phyloP scores from a whole-genome alignment of 37 sponge, comb jelly and placozoan genomes.

The Lycopodina hypogea region DNA sequence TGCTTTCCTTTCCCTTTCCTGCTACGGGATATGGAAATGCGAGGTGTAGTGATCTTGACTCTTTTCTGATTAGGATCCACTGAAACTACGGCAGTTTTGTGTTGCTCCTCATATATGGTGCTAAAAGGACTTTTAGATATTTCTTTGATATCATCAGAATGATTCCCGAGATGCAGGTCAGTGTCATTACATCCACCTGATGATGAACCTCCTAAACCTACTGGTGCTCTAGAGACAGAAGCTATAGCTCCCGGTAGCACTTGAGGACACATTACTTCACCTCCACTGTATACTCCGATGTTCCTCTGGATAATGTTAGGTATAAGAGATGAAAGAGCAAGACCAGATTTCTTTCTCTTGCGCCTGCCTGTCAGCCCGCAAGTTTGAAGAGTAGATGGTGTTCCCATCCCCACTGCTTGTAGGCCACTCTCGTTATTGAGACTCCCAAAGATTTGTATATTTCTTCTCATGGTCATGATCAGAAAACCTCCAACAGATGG shows the following conservation, averaged over 20 bases:
- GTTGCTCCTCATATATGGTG: conserved; percentile 36
- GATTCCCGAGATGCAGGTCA: neutral
- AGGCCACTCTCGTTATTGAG: conserved; percentile 11
- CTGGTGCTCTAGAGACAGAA: neutral
- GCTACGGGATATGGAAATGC: too few species aligned
- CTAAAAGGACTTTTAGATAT: conserved; percentile 32
- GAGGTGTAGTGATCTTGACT: neutral
- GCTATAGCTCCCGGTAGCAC: neutral
- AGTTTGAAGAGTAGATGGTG: neutral
- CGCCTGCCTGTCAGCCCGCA: neutral
- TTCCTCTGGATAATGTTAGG: conserved; percentile 37
- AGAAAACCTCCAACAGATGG: conserved; percentile 16
- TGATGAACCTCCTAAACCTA: too few species aligned
- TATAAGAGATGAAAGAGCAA: conserved; percentile 28
- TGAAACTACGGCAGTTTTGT: conserved; percentile 57
- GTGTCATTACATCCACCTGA: neutral
- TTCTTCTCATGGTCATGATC: conserved; percentile 27
- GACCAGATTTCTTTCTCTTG: conserved; percentile 29
- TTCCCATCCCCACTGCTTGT: conserved; percentile 9
- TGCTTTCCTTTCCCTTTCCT: conserved; percentile 1
- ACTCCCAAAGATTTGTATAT: neutral
- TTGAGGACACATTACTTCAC: neutral
- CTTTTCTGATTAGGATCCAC: conserved; percentile 57
- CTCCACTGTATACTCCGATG: neutral
- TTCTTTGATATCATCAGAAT: neutral